These are phyloP conservation scores for Onychomys leucogaster DNA, from an alignment of 2,797 vertebrate species.

Conservation along the genomic window DNA sequence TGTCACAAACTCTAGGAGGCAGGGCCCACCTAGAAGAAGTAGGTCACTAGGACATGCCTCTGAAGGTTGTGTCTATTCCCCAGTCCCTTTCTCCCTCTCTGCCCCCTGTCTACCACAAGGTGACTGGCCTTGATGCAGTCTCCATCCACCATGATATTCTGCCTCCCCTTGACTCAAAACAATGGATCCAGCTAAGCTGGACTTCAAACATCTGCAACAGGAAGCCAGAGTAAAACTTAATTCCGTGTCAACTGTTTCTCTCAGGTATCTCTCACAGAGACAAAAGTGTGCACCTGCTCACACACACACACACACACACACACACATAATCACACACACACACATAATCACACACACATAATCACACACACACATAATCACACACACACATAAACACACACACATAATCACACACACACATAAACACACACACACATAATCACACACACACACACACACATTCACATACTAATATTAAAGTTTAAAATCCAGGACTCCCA, in stretches of 20 bases:
- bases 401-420: neutral
- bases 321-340: neutral
- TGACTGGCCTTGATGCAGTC: neutral
- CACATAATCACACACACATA: neutral
- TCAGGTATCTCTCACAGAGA: neutral
- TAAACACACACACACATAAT: neutral
- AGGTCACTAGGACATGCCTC: neutral
- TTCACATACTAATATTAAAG: neutral
- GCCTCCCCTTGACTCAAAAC: neutral
- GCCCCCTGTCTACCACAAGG: neutral
- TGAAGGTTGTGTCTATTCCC: neutral
- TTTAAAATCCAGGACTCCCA: neutral
- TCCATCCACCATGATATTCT: neutral
- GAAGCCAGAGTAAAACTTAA: neutral
- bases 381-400: too few species aligned
- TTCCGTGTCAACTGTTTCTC: neutral
- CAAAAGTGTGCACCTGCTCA: neutral
- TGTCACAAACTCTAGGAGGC: neutral
- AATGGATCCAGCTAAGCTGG: neutral
- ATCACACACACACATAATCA: neutral
- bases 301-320: neutral
- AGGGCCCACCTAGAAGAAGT: neutral
- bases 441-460: neutral
- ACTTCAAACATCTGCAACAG: neutral
- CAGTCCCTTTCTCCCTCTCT: neutral